Percentiles rank a stretch among this genome's conserved stretches.
Evolutionary conservation across 2,113 vertebrate species (phyloP).

Genomic region (Pithys albifrons): DNA sequence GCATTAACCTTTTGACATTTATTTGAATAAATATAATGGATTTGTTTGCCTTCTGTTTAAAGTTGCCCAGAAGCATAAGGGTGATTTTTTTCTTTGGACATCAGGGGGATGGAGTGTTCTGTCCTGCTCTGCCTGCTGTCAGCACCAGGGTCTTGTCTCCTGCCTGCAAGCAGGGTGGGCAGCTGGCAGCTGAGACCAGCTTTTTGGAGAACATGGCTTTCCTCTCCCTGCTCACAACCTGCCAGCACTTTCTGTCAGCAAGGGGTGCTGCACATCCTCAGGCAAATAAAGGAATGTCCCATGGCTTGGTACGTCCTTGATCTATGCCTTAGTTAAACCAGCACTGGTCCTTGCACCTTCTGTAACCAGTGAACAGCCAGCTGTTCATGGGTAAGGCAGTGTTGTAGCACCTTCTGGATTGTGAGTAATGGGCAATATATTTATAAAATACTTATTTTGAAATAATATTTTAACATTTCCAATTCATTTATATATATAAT

Average conservation of each 20-base stretch:
- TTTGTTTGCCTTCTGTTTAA: neutral
- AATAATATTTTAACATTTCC: neutral
- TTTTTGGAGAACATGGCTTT: neutral
- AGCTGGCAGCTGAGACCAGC: fast-evolving
- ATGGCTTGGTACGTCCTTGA: neutral
- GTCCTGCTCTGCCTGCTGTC: fast-evolving
- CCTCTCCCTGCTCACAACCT: neutral
- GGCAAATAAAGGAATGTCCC: fast-evolving
- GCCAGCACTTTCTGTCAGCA: neutral
- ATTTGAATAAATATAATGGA: neutral
- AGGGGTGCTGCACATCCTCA: neutral
- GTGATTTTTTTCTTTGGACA: neutral
- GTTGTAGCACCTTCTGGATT: neutral
- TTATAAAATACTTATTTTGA: neutral
- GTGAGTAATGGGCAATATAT: neutral
- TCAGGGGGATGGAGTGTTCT: neutral
- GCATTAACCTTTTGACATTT: neutral
- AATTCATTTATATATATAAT: neutral
- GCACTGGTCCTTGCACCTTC: neutral
- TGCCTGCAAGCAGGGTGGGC: neutral
- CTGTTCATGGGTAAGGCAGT: neutral
- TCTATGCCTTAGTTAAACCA: neutral
- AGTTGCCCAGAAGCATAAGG: neutral
- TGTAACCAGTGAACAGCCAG: neutral
- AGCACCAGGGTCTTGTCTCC: neutral